A percentile compares a stretch with the other conserved stretches of the same genome.
phyloP scores from a whole-genome alignment of 2,113 vertebrate genomes.

The Grantiella picta region DNA sequence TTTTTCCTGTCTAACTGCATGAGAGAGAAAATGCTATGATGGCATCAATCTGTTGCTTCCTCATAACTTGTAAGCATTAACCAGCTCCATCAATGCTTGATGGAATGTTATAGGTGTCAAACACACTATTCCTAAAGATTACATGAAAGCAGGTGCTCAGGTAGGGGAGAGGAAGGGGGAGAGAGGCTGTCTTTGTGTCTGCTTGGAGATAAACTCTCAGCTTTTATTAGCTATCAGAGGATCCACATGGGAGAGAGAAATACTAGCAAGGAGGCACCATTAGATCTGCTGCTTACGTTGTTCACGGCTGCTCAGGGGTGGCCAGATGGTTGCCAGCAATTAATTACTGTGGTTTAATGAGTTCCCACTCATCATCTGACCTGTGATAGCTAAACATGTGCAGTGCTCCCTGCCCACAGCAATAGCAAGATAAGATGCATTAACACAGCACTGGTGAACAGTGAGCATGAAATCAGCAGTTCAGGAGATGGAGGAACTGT shows the following conservation, averaged over 20 bases:
- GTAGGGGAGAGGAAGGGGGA: not conserved
- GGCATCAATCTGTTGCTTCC: conserved; percentile 45
- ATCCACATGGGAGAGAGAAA: conserved; percentile 56
- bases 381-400: conserved; percentile 63
- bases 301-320: conserved; percentile 61
- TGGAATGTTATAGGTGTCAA: conserved; percentile 29
- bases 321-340: conserved; percentile 69
- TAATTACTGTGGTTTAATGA: conserved; percentile 67
- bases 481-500: not conserved
- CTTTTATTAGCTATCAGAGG: conserved; percentile 63
- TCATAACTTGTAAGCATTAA: conserved; percentile 52
- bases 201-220: conserved; percentile 53
- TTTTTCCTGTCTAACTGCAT: not conserved
- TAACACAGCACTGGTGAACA: not conserved
- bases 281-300: conserved; percentile 62
- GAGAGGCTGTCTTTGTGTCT: conserved; percentile 32
- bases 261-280: conserved; percentile 58
- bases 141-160: conserved; percentile 29
- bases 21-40: not conserved
- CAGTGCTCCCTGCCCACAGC: conserved; percentile 50
- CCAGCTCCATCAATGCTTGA: conserved; percentile 33
- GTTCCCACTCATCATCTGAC: conserved; percentile 65
- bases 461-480: not conserved
- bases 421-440: conserved; percentile 35
- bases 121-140: conserved; percentile 12